These are phyloP conservation scores for Neodiprion fabricii DNA, from an alignment of 1,140 invertebrate genomes.

Conservation along the genomic window DNA sequence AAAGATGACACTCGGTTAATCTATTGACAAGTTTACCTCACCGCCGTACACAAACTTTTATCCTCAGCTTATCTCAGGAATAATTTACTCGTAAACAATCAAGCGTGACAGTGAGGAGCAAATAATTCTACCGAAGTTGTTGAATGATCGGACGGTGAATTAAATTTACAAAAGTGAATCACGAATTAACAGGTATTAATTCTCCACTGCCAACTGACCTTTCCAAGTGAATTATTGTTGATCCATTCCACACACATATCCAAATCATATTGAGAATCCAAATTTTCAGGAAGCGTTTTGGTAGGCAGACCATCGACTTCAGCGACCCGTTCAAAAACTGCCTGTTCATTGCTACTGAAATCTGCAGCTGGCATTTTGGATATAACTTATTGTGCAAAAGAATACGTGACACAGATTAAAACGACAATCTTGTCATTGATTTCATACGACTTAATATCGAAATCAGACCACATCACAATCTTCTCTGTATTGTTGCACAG, in stretches of 20 bases:
- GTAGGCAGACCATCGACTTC: neutral
- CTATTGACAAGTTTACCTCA: neutral
- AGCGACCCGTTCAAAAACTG: neutral
- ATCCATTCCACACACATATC: slow-evolving; percentile 73
- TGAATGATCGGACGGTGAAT: neutral
- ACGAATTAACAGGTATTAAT: neutral
- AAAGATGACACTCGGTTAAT: neutral
- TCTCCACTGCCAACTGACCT: slow-evolving; percentile 60
- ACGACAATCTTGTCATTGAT: neutral
- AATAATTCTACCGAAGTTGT: neutral
- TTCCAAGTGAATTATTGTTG: slow-evolving; percentile 66
- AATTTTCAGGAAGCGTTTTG: slow-evolving; percentile 30
- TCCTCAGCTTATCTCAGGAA: neutral
- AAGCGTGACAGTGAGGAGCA: neutral
- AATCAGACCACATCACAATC: too few relatives aligned
- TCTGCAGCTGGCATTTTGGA: slow-evolving; percentile 2
- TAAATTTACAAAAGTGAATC: slow-evolving; percentile 14
- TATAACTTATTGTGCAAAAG: neutral
- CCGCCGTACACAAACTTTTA: neutral
- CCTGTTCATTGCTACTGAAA: neutral
- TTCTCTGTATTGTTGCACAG: neutral
- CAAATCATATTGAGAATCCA: slow-evolving; percentile 60
- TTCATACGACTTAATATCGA: neutral
- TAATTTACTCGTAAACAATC: neutral
- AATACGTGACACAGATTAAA: neutral